These are phyloP conservation scores for Bufotes viridis DNA, from an alignment of 2,797 vertebrate genomes.

Conservation along the genomic window DNA sequence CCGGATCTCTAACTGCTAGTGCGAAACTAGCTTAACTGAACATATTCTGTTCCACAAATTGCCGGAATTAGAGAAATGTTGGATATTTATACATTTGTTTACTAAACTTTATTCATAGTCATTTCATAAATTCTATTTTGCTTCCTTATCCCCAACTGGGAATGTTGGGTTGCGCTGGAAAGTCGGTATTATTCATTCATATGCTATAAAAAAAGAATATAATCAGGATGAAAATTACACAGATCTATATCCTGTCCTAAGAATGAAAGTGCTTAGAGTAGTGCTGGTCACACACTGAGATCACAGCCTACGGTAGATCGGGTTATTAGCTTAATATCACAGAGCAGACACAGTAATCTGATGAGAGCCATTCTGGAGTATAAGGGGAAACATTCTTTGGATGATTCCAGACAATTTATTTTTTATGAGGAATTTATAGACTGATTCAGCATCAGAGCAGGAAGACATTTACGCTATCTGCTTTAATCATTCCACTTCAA, in stretches of 20 bases:
- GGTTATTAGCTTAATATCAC: neutral
- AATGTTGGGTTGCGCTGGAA: neutral
- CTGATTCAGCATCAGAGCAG: neutral
- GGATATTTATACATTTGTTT: neutral
- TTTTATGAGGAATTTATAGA: neutral
- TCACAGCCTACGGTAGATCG: neutral
- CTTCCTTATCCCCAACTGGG: neutral
- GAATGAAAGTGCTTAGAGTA: neutral
- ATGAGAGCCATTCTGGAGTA: neutral
- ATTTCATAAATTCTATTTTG: neutral
- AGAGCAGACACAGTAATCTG: neutral
- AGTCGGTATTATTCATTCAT: conserved; percentile 1
- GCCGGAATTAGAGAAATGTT: neutral
- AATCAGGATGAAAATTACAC: neutral
- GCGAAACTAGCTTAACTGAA: neutral
- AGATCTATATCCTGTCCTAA: neutral
- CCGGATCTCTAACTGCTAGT: too few species aligned
- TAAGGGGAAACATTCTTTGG: neutral
- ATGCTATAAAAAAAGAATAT: neutral
- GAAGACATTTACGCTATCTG: neutral
- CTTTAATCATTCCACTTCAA: too few species aligned
- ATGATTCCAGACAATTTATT: neutral
- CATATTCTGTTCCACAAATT: neutral
- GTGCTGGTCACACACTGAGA: conserved; percentile 8
- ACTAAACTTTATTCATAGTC: neutral